phyloP scores from a whole-genome alignment of 1,140 invertebrate species.

The Thaumatotibia leucotreta region DNA sequence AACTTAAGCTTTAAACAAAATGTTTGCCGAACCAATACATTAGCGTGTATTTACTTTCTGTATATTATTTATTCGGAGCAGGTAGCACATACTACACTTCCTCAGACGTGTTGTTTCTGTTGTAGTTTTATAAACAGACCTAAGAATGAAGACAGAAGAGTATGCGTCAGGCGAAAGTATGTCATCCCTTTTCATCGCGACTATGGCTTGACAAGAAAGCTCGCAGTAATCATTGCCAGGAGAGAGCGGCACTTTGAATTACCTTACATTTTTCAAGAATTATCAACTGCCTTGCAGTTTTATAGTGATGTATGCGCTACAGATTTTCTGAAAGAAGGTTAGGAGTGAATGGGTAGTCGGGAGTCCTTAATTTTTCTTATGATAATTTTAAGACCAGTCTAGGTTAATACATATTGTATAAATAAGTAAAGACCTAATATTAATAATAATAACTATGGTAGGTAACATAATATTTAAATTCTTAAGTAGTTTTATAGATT shows the following conservation, averaged over 20 bases:
- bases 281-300: not conserved
- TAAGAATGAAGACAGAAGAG: conserved; percentile 1
- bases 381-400: not conserved
- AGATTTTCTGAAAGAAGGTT: not conserved
- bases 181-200: conserved; percentile 16
- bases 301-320: not conserved
- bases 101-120: not conserved
- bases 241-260: conserved; percentile 10
- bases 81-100: not conserved
- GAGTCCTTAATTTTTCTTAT: not conserved
- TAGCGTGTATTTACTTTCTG: not conserved
- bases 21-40: not conserved
- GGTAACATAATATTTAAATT: too few relatives aligned
- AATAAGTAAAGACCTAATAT: not conserved
- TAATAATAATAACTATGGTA: too few relatives aligned
- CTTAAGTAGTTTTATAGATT: too few relatives aligned
- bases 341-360: too few relatives aligned
- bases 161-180: conserved; percentile 15
- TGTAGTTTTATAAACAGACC: not conserved
- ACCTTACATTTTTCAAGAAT: conserved; percentile 13
- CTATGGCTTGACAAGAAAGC: conserved; percentile 1
- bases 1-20: not conserved
- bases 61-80: not conserved
- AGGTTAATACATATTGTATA: not conserved
- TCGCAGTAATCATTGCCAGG: conserved; percentile 10